These are phyloP conservation scores for Toxotes jaculatrix DNA, from an alignment of 2,113 vertebrate genomes.

Conservation along the genomic window DNA sequence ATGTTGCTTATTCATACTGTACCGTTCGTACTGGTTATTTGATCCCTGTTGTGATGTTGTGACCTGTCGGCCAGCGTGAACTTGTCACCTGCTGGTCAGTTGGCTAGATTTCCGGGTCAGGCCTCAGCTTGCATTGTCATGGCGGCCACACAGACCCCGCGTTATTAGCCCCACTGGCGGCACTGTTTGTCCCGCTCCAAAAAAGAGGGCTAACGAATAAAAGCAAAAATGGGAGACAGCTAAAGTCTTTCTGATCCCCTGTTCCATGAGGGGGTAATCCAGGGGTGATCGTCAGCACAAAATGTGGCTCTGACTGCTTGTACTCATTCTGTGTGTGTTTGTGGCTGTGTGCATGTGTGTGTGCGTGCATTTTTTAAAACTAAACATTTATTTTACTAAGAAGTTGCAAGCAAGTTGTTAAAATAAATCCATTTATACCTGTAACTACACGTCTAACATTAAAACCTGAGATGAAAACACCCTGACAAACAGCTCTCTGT, in stretches of 20 bases:
- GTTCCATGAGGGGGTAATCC: conserved; percentile 83
- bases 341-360: conserved; percentile 12
- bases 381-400: conserved; percentile 15
- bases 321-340: conserved; percentile 41
- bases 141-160: conserved; percentile 70
- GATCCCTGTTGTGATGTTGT: conserved; percentile 37
- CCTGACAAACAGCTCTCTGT: not conserved
- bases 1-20: not conserved
- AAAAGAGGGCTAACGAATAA: conserved; percentile 79
- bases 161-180: conserved; percentile 74
- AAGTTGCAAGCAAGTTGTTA: conserved; percentile 3
- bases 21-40: not conserved
- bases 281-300: conserved; percentile 82
- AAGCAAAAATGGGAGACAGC: conserved; percentile 76
- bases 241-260: conserved; percentile 85
- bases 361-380: not conserved
- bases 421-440: not conserved
- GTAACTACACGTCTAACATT: not conserved
- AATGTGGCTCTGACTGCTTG: conserved; percentile 75
- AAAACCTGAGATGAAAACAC: conserved; percentile 34
- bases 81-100: conserved; percentile 62
- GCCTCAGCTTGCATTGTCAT: conserved; percentile 73
- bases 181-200: conserved; percentile 80
- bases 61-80: conserved; percentile 48
- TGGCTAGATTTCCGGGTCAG: conserved; percentile 66